phyloP scores from a whole-genome alignment of 2,888 invertebrate species.

The Caenorhabditis parvicauda region DNA sequence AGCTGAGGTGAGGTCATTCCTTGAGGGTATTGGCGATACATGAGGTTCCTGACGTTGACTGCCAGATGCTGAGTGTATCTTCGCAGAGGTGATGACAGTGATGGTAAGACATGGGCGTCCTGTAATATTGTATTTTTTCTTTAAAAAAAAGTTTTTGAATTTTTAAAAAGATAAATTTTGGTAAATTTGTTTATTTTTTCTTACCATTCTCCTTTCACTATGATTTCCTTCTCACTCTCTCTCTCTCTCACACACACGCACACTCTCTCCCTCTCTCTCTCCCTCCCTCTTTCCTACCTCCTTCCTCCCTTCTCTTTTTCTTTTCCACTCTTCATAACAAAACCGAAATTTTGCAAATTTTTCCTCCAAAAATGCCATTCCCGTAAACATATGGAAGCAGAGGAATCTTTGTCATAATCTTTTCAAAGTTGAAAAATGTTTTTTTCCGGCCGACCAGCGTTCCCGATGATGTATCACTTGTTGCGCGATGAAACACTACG shows the following conservation, averaged over 20 bases:
- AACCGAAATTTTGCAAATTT: no score
- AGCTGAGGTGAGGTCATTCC: conserved; percentile 72
- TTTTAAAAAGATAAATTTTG: neutral
- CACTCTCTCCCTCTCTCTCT: neutral
- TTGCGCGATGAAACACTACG: no score
- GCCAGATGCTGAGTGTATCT: conserved; percentile 53
- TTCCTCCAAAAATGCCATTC: no score
- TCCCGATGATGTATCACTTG: no score
- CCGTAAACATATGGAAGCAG: no score
- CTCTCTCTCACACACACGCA: no score
- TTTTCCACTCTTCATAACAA: neutral
- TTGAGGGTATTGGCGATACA: conserved; percentile 74
- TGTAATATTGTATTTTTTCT: conserved; percentile 12
- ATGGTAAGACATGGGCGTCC: conserved; percentile 51
- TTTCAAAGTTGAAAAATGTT: no score
- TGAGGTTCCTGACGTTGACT: conserved; percentile 85
- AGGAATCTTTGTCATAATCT: no score
- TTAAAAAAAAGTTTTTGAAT: neutral
- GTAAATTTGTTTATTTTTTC: no score
- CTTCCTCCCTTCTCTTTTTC: neutral
- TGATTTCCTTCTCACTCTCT: neutral
- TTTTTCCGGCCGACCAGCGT: no score
- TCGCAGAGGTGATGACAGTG: conserved; percentile 57
- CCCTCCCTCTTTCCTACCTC: neutral
- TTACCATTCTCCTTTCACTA: neutral